Evolutionary conservation across 2,797 vertebrate genomes (phyloP).

Genomic region (Arctocebus calabarensis): DNA sequence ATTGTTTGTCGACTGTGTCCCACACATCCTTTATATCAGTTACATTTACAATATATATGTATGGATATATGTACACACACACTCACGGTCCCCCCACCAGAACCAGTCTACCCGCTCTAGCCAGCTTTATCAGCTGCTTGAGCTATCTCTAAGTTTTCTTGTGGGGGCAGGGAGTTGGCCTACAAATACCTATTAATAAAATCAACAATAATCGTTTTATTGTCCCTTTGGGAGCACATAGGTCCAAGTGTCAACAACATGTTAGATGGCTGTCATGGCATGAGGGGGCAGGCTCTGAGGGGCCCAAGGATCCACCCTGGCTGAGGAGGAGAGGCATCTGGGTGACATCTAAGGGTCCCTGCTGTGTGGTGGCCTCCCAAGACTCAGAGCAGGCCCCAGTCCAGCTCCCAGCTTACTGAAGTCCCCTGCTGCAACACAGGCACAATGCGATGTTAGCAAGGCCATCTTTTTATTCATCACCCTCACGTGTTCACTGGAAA

Average conservation of each 20-base stretch:
- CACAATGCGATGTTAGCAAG: not conserved
- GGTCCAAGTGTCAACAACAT: not conserved
- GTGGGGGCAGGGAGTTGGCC: not conserved
- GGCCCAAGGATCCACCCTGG: not conserved
- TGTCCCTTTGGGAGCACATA: not conserved
- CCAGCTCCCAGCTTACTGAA: not conserved
- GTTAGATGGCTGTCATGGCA: not conserved
- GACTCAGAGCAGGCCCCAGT: not conserved
- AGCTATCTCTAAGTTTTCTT: not conserved
- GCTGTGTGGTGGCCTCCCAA: not conserved
- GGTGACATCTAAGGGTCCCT: not conserved
- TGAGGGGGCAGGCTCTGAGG: not conserved
- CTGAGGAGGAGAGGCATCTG: not conserved
- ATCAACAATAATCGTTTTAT: not conserved
- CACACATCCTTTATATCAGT: not conserved
- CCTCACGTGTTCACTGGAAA: not conserved
- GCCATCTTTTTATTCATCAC: not conserved
- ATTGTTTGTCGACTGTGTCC: not conserved
- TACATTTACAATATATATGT: not conserved
- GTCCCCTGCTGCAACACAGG: not conserved
- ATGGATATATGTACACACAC: not conserved
- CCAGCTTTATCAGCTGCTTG: not conserved
- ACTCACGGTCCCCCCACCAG: not conserved
- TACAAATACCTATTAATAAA: not conserved
- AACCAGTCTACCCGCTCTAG: not conserved